Evolutionary conservation across 2,888 invertebrate genomes (phyloP), one percentile per base, ranked within the genome.

Genomic region (Drosophila testacea): DNA sequence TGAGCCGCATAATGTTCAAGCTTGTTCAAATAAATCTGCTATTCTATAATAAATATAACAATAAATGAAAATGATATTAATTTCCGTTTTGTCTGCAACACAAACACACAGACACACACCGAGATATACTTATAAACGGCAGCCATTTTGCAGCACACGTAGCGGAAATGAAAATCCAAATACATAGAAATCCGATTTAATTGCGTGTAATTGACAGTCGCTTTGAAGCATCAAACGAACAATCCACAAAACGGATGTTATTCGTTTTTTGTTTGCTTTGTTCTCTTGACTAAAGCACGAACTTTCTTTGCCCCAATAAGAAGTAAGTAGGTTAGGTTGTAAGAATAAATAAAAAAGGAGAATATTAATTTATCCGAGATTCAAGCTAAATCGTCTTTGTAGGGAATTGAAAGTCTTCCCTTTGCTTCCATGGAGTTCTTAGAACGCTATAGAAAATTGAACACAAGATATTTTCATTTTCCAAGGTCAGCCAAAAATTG

Each of bases 61-160:
- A 84, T 71, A 80, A 87, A 84, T 87, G 73, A 69, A 84, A 76
- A 78, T 76, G 72, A 78, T 80, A 87, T 87, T 82, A 84, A 84
- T 84, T 84, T 84, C 87, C 83, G 83, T 71, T 83, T 69, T 71
- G 59, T 67, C 59, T 60, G 59, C 32, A 39, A 50, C 50, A 39
- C 64, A 57, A 63, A 52, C 60, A 65, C 47, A 56, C 36, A 22
- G 22, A 30, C 51, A 46, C 16, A 34, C 28, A 42, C 41, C 28
- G 7, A 7, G 38, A 28, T 11, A 39, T 11, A 30, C 16, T 22
- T 34, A 9, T 9, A 36, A 27, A 34, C n/a, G 42, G 48, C 56
- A n/a, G 60, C 59, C 64, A 66, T 75, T 66, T 64, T 63, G 74
- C 57, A 44, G 54, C 48, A 48, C 73, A 67, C 77, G 70, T 64